These are phyloP conservation scores for Bagarius yarrelli DNA, from an alignment of 2,113 vertebrate genomes.

Conservation along the genomic window DNA sequence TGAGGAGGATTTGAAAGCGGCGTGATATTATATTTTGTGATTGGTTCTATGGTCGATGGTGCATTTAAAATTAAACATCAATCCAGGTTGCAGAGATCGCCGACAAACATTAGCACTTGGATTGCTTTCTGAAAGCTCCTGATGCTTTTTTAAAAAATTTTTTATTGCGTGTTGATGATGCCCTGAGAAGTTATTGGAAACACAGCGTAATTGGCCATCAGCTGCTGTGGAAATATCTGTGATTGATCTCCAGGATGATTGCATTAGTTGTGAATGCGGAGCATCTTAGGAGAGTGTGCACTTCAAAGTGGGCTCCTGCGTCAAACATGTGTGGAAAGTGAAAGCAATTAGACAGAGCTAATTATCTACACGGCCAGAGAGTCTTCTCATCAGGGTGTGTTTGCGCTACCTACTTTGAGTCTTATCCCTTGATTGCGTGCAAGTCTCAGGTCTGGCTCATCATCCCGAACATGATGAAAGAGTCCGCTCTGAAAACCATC, in stretches of 20 bases:
- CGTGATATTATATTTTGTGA: background rate
- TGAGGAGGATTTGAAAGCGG: background rate
- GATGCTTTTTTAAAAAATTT: background rate
- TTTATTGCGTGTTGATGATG: conserved; percentile 1
- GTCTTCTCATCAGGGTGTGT: conserved; percentile 33
- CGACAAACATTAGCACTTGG: background rate
- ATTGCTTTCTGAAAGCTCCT: conserved; percentile 1
- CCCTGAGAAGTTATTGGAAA: conserved; percentile 16
- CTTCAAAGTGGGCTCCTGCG: conserved; percentile 27
- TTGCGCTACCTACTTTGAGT: conserved; percentile 18
- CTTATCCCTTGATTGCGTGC: conserved; percentile 20
- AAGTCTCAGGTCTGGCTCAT: conserved; percentile 5
- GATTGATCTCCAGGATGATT: conserved; percentile 26
- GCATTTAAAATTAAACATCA: background rate
- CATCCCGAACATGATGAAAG: conserved; percentile 17
- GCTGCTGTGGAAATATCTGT: conserved; percentile 15
- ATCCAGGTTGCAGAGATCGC: background rate
- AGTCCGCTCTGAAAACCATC: conserved; percentile 3
- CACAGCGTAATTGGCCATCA: conserved; percentile 14
- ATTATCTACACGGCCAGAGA: conserved; percentile 36
- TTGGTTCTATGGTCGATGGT: background rate
- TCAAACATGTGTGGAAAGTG: conserved; percentile 28
- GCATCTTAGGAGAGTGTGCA: conserved; percentile 9
- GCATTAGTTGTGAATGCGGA: conserved; percentile 23
- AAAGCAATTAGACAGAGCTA: conserved; percentile 43